Evolutionary conservation across 2,113 vertebrate species (phyloP), one percentile per base, ranked within the genome.

Genomic region (human (Homo sapiens)): DNA sequence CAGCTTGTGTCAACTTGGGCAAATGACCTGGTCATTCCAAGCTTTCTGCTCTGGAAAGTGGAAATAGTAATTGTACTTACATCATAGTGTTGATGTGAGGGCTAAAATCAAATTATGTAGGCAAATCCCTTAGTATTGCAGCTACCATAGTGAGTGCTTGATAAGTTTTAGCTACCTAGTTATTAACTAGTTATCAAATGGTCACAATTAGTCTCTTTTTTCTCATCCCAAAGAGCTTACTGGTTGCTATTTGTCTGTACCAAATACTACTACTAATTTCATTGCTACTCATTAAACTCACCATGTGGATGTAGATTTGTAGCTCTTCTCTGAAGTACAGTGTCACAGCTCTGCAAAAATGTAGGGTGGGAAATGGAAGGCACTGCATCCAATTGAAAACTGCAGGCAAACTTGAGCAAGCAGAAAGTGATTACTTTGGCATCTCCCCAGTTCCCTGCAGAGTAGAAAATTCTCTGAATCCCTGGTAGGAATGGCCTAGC

Each of bases 351-450:
- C 52, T 82, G 48, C 2, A 50, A 40, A 66, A 50, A 59, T 75
- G 45, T 3, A 84, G 73, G 2, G 43, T 45, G 27, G 22, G 66
- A 48, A 89, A 38, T n/a, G 27, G 32, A 45, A 61, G 68, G 82
- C 23, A 43, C 38, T 25, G 17, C 38, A 80, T 50, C 48, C 90
- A 87, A 22, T 1, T 94, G 93, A 94, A 98, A 80, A 93, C 43
- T 57, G 61, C 55, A 96, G 78, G 55, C 20, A 72, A 93, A 86
- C 57, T 89, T 25, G 18, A 88, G 38, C 27, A 79, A 95, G 30
- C 12, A 40, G 27, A 91, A 97, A 86, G 43, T 43, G 82, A 95
- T 83, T 93, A 89, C 40, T 94, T 81, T 83, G 89, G 68, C 73
- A 93, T 93, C 52, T 89, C n/a, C 66, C 38, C 43, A 79, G 66